Base-by-base conservation (phyloP, 2,113 vertebrate genomes). In the Sander lucioperca region DNA sequence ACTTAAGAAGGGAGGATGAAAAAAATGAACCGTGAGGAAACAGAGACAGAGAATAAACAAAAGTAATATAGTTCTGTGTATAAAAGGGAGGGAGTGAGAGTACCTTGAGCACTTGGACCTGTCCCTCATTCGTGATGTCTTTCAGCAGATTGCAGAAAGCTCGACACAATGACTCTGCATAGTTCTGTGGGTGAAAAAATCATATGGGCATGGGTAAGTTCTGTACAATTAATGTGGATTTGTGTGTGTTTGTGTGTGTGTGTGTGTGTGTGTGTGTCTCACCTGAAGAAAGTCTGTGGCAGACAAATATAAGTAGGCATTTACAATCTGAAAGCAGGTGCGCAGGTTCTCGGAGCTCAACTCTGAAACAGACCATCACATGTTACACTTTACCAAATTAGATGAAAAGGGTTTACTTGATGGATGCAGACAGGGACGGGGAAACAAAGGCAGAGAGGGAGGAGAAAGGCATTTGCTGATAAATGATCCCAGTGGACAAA, bases 61-160 rank as follows among this genome's bases (percentile, higher is more conserved):
- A 74, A 51, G 25, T 25, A 36, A 61, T 39, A 21, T 2, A 50
- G 30, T 45, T 50, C 13, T 63, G 50, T 62, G 68, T 15, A 23
- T 19, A 23, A 33, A 30, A 8, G 2, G n/a, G 53, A 51, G 6
- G 8, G 12, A 50, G 21, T 30, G 21, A 74, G 33, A 25, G 57
- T 96, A 99, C 98, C 98, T 99, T 99, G 39, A 99, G 96, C 48
- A 98, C 96, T 89, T 98, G 97, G 90, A 99, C 97, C 94, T 98
- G 97, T 76, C 98, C 98, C 85, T 99, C 98, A 73, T 95, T 97
- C 53, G 96, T 98, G 91, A 98, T 96, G 91, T 99, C 98, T 86
- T 96, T 97, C 70, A 99, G 91, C 45, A 99, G 91, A 47, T 96
- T 95, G 89, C 97, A 98, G 92, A 99, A 99, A 8, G 96, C 97